Percentiles rank a stretch among this genome's conserved stretches.
Evolutionary conservation across 2,797 vertebrate genomes (phyloP).

Genomic region (Podarcis siculus): DNA sequence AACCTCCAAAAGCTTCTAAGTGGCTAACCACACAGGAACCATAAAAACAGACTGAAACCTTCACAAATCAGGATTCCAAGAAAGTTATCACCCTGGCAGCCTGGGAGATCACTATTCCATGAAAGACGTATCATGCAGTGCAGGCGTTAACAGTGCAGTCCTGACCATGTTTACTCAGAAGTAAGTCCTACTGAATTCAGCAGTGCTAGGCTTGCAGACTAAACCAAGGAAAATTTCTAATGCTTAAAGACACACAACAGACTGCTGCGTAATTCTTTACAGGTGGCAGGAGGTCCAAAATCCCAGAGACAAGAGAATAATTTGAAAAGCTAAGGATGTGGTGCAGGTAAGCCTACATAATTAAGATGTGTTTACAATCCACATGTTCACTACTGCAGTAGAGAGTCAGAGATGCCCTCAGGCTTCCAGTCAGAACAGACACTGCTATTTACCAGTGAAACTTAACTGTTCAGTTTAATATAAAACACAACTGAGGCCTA

Average conservation of each 20-base stretch:
- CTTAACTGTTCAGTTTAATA: too few species aligned
- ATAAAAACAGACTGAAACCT: conserved; percentile 47
- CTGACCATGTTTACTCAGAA: too few species aligned
- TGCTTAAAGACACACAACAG: background rate
- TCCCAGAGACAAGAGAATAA: background rate
- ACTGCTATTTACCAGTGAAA: too few species aligned
- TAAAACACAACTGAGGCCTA: too few species aligned
- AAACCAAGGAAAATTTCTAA: background rate
- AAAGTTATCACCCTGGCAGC: conserved; percentile 64
- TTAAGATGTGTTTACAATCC: background rate
- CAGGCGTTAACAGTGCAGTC: background rate
- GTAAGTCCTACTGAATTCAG: too few species aligned
- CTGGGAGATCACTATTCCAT: conserved; percentile 51
- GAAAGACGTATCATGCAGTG: conserved; percentile 40
- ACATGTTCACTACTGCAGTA: background rate
- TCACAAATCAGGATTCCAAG: conserved; percentile 36
- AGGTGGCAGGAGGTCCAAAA: background rate
- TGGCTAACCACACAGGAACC: conserved; percentile 46
- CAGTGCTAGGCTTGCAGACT: background rate
- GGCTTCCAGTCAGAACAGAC: too few species aligned
- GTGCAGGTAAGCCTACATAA: background rate
- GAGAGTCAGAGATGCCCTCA: too few species aligned
- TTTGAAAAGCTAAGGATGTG: background rate
- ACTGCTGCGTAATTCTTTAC: background rate
- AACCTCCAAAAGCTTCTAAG: background rate